These are phyloP conservation scores for Tupaia tana DNA, from an alignment of 2,113 vertebrate genomes.

Conservation along the genomic window DNA sequence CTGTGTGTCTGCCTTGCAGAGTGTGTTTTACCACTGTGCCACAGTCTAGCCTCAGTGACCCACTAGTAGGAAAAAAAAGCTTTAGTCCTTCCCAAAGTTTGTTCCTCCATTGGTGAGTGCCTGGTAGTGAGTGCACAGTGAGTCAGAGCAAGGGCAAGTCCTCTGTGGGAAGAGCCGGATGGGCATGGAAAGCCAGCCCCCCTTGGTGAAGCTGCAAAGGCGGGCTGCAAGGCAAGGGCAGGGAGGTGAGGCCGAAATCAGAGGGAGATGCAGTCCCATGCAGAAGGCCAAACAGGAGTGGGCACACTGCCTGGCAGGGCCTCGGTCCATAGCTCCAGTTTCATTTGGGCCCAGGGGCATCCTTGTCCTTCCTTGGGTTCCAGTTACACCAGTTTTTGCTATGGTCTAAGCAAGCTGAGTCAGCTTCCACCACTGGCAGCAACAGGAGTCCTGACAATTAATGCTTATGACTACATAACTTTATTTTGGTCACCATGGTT, in stretches of 20 bases:
- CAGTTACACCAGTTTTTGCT: too few relatives aligned
- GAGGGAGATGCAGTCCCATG: neutral
- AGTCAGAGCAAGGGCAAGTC: neutral
- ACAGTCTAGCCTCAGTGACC: too few relatives aligned
- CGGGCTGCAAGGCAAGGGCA: neutral
- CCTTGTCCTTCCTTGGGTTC: neutral
- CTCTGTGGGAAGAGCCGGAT: neutral
- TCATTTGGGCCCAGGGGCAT: fast-evolving
- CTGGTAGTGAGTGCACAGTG: neutral
- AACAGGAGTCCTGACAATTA: neutral
- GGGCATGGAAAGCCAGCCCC: neutral
- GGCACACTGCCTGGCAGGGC: fast-evolving
- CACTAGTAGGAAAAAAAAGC: neutral
- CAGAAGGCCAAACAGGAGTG: neutral
- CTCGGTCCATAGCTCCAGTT: neutral
- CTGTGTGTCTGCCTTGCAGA: too few relatives aligned
- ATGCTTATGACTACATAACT: neutral
- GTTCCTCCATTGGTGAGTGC: neutral
- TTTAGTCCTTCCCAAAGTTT: neutral
- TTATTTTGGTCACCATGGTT: neutral
- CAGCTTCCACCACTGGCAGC: neutral
- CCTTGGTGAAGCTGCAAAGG: neutral
- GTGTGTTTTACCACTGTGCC: too few relatives aligned
- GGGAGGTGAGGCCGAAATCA: neutral
- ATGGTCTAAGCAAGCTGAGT: too few relatives aligned